phyloP scores from a whole-genome alignment of 2,797 vertebrate species.

The Liasis olivaceus region DNA sequence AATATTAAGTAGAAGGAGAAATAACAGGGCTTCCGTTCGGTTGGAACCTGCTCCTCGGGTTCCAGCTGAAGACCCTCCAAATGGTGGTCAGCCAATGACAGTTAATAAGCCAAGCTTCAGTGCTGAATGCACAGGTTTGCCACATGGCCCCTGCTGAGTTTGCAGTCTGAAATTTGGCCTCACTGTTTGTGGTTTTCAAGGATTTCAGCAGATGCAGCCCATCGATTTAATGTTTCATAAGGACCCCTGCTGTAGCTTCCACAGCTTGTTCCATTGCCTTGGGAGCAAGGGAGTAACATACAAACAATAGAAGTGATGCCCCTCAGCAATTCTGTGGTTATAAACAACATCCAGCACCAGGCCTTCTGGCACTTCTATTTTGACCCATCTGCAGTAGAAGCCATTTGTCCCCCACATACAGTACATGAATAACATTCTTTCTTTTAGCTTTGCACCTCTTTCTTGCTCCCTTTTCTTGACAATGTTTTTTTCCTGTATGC shows the following conservation, averaged over 20 bases:
- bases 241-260: slow-evolving; percentile 66
- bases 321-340: slow-evolving; percentile 56
- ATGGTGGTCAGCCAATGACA: slow-evolving; percentile 43
- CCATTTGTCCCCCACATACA: slow-evolving; percentile 13
- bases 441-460: slow-evolving; percentile 41
- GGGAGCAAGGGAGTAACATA: slow-evolving; percentile 61
- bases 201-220: slow-evolving; percentile 67
- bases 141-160: slow-evolving; percentile 48
- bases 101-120: slow-evolving; percentile 50
- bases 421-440: slow-evolving; percentile 34
- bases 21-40: neutral
- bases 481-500: slow-evolving; percentile 25
- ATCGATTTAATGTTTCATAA: slow-evolving; percentile 66
- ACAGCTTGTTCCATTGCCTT: slow-evolving; percentile 65
- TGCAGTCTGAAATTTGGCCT: slow-evolving; percentile 64
- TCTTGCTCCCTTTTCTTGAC: neutral
- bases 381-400: slow-evolving; percentile 57
- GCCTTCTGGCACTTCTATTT: slow-evolving; percentile 55
- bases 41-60: slow-evolving; percentile 1
- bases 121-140: slow-evolving; percentile 49
- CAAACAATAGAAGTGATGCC: slow-evolving; percentile 61
- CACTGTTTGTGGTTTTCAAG: slow-evolving; percentile 58
- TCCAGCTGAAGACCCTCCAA: slow-evolving; percentile 39
- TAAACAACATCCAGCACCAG: slow-evolving; percentile 65
- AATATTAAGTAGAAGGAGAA: neutral